These are phyloP conservation scores for Halocynthia roretzi DNA, from an alignment of 23 tunicate genomes.

Conservation along the genomic window DNA sequence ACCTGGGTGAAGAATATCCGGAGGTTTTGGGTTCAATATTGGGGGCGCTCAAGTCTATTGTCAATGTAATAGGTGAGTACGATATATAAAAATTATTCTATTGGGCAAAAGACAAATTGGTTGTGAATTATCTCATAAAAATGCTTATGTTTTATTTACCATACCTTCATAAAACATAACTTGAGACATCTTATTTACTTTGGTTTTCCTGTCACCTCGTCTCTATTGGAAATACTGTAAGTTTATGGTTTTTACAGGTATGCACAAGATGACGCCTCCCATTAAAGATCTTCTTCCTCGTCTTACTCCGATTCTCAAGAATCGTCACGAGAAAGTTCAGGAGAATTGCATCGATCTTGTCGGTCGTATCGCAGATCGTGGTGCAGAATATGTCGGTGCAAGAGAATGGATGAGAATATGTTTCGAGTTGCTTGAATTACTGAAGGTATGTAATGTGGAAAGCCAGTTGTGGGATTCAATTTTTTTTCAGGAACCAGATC, in stretches of 20 bases:
- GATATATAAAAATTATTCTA: too few species aligned
- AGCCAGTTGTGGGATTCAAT: too few species aligned
- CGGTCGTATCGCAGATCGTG: conserved; percentile 97
- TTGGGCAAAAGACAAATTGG: too few species aligned
- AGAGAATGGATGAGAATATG: conserved; percentile 99
- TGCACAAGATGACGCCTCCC: conserved; percentile 99
- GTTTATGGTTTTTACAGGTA: conserved; percentile 36
- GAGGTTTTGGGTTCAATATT: conserved; percentile 98
- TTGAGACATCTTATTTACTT: too few species aligned
- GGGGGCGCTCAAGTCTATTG: conserved; percentile 97
- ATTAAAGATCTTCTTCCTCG: conserved; percentile 98
- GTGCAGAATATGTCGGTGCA: conserved; percentile 99
- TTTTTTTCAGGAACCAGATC: too few species aligned
- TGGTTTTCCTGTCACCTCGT: too few species aligned
- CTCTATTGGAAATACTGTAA: too few species aligned
- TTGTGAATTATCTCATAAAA: too few species aligned
- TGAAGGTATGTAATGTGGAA: conserved; percentile 33
- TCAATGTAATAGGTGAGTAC: conserved; percentile 92
- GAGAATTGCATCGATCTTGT: conserved; percentile 99
- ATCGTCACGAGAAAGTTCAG: conserved; percentile 99
- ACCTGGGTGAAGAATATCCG: conserved; percentile 99
- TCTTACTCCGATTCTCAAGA: conserved; percentile 96
- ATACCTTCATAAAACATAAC: too few species aligned
- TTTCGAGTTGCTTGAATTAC: conserved; percentile 90
- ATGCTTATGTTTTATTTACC: too few species aligned